Base-by-base conservation (phyloP, 2,888 invertebrate genomes). In the Drosophila prostipennis region DNA sequence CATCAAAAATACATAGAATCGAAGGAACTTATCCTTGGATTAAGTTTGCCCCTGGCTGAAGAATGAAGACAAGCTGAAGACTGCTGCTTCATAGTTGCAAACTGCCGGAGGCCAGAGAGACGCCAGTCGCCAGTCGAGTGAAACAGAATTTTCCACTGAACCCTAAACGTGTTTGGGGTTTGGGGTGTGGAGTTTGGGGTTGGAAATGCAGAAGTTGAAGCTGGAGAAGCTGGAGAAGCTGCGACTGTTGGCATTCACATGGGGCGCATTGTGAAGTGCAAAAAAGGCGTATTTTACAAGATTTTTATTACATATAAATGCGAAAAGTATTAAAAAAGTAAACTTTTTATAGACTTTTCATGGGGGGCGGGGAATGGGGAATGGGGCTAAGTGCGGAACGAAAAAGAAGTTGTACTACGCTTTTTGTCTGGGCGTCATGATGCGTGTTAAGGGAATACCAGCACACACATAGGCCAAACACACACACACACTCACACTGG, bases 311-410 rank as follows among this genome's bases (percentile, higher is more conserved):
- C 84, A 77, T 81, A 81, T 83, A 83, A 88, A 87, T 87, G 89
- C 57, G 84, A 78, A 88, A 87, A 87, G 87, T 89, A 87, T 87
- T 87, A 88, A 88, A 87, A 89, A 89, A 89, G 89, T 89, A 79
- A 89, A 87, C 84, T 86, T 86, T 78, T 75, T 54, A 67, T 67
- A 67, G 64, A 67, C 68, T 72, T 78, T 86, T 82, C 86, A 76
- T 79, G 19, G 16, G 39, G 39, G 14, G n/a, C 19, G 3, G 57
- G 23, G 43, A 0, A 37, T 13, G 13, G 36, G n/a, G 14, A 6
- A 10, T 3, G 34, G 6, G 14, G 45, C 39, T 53, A 48, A 48
- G 36, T 42, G 58, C 42, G 29, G 36, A 59, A 48, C 53, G 26
- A 52, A 69, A 73, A 69, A 51, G 68, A 85, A 82, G 71, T 79